Evolutionary conservation across 2,113 vertebrate genomes (phyloP).

Genomic region (Stomatorhinus ivindoensis): DNA sequence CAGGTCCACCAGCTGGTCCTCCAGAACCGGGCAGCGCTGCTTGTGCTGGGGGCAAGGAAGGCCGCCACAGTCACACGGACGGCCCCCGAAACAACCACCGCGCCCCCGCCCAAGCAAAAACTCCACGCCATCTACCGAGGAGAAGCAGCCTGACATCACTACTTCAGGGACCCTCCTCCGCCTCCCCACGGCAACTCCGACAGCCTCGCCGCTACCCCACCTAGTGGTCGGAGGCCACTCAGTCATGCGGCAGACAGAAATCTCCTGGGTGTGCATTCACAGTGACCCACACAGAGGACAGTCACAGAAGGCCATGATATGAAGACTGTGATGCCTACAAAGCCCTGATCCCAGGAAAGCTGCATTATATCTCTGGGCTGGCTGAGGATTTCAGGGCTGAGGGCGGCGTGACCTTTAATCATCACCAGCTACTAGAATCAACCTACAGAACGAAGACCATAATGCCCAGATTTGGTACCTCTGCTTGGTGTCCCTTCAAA

Average conservation of each 20-base stretch:
- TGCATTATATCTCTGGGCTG: constrained; percentile 56
- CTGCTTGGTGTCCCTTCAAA: neutral
- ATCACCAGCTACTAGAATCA: neutral
- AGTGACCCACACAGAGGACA: constrained; percentile 7
- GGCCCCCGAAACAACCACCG: constrained; percentile 36
- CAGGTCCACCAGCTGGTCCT: constrained; percentile 97
- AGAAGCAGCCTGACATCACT: neutral
- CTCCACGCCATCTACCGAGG: neutral
- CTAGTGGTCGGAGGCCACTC: neutral
- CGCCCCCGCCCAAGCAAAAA: neutral
- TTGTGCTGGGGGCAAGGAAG: constrained; percentile 80
- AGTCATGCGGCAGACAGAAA: neutral
- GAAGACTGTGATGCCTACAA: constrained; percentile 61
- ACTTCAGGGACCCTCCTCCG: neutral
- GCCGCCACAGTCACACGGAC: constrained; percentile 60
- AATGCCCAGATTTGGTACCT: neutral
- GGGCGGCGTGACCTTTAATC: neutral
- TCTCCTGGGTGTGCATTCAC: neutral
- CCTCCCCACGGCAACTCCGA: neutral
- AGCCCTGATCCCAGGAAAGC: constrained; percentile 66
- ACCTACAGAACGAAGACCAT: neutral
- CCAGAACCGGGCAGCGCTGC: constrained; percentile 93
- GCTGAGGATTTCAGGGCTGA: neutral
- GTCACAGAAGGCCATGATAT: constrained; percentile 59
- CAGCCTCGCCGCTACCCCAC: neutral